Evolutionary conservation across 2,888 invertebrate species (phyloP).

Genomic region (Platerodrilus igneus): DNA sequence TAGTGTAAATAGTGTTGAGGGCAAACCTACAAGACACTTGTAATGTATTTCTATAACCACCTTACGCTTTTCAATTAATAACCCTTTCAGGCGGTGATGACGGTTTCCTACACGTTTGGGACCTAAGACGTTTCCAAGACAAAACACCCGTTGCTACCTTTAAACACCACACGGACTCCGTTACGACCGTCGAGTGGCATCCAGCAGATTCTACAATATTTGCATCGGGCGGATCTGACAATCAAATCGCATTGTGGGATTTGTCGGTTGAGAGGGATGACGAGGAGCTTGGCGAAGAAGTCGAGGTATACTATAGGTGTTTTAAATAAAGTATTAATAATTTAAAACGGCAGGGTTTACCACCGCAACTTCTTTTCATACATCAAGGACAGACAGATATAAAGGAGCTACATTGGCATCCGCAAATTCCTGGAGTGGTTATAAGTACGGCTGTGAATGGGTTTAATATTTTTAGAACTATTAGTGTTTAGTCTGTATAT

Average conservation of each 20-base stretch:
- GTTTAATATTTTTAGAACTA: constrained; percentile 95
- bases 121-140: constrained; percentile 77
- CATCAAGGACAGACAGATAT: constrained; percentile 98
- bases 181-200: constrained; percentile 97
- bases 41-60: no score
- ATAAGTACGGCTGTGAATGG: constrained; percentile 93
- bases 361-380: constrained; percentile 94
- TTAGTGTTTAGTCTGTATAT: constrained; percentile 95
- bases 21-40: no score
- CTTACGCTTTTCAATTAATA: no score
- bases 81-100: constrained; percentile 89
- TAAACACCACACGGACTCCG: constrained; percentile 89
- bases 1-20: no score
- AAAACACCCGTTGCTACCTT: constrained; percentile 85
- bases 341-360: constrained; percentile 59
- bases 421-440: constrained; percentile 88
- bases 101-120: constrained; percentile 92
- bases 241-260: constrained; percentile 97
- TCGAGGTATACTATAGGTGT: constrained; percentile 45
- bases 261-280: constrained; percentile 82
- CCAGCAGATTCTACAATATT: constrained; percentile 89
- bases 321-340: neutral
- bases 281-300: constrained; percentile 54
- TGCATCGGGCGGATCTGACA: constrained; percentile 88
- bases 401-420: constrained; percentile 98